Evolutionary conservation across 2,888 invertebrate genomes (phyloP), one percentile per base, ranked within the genome.

Genomic region (Carterocephalus palaemon): DNA sequence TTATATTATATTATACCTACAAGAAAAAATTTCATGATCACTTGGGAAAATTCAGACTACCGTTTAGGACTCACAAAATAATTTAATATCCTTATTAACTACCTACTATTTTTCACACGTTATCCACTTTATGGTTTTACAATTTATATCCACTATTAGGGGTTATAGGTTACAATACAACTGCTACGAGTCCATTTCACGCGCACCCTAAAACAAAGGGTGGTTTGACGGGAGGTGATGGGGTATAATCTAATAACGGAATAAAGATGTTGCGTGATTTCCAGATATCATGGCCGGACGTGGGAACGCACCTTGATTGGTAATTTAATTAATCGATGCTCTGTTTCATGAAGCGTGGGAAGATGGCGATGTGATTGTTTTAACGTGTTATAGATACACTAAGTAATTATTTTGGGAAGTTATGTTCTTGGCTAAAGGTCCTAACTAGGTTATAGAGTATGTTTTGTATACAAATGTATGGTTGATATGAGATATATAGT

Each of bases 241-340:
- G 70, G 70, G 64, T 60, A 57, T 70, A 76, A 78, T 78, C 74
- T 69, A 77, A 78, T 77, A 75, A 75, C 70, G 61, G 71, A 71
- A 81, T 85, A 74, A 85, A 86, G 86, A 86, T 85, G 84, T 86
- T 85, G 86, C 86, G 84, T 86, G 86, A 86, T 86, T 84, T 76
- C 56, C 67, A 75, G 82, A 76, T 82, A 85, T 84, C 80, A 79
- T 67, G 65, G 16, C 36, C 3, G 20, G 29, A 67, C 78, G 79
- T 80, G 81, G 82, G 83, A 84, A 84, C 70, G 59, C 73, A 77
- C 83, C 80, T 85, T 84, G 79, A 81, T 84, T 83, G 76, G 70
- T 70, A 60, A 60, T 64, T 77, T 83, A 79, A 85, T 86, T 85
- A 86, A 83, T 84, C 83, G 77, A 76, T 59, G 60, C 60, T 60